phyloP scores from a whole-genome alignment of 2,888 invertebrate genomes.

The Lamellibrachia columna region DNA sequence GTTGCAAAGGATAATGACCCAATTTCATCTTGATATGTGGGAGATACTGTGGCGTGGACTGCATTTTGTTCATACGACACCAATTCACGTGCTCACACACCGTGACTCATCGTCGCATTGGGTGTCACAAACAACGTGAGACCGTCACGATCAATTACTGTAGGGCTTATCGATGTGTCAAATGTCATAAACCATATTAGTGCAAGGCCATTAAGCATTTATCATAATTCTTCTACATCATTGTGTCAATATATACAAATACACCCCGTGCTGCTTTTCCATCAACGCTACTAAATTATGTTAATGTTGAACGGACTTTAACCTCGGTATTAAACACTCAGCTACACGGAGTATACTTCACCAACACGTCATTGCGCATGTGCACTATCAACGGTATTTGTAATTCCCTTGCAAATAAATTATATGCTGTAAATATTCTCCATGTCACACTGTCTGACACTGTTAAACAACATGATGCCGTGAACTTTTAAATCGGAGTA shows the following conservation, averaged over 20 bases:
- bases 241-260: background rate
- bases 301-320: background rate
- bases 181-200: background rate
- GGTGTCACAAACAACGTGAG: background rate
- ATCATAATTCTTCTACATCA: background rate
- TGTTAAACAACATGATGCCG: no score
- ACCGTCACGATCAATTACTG: background rate
- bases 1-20: background rate
- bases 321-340: background rate
- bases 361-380: background rate
- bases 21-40: background rate
- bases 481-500: no score
- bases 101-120: background rate
- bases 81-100: background rate
- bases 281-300: background rate
- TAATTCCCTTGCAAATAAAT: background rate
- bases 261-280: background rate
- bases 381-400: background rate
- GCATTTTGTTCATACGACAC: background rate
- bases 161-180: background rate
- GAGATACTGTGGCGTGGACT: background rate
- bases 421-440: no score
- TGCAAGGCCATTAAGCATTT: background rate
- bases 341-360: background rate
- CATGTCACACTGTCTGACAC: background rate